Percentiles rank a stretch among this genome's conserved stretches.
Conservation (phyloP, 2,113 vertebrate species). For the Daboia siamensis region DNA sequence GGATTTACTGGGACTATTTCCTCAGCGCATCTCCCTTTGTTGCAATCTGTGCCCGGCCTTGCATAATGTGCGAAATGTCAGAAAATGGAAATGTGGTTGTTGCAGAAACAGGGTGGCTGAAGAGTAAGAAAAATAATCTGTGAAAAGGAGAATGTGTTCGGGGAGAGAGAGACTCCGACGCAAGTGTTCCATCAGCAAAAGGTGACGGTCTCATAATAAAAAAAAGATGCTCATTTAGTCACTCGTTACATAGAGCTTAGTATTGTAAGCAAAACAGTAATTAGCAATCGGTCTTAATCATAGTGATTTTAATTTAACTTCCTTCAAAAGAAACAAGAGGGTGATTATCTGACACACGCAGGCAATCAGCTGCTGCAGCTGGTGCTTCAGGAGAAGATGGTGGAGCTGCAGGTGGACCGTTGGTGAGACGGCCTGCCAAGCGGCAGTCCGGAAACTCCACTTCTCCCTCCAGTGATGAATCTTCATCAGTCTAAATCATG, state of each 20-base stretch:
- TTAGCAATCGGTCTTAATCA: slow-evolving; percentile 24
- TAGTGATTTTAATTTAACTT: slow-evolving; percentile 5
- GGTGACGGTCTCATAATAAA: slow-evolving; percentile 1
- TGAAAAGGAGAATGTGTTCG: neutral
- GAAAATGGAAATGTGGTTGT: neutral
- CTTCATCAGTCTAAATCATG: neutral
- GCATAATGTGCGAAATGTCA: neutral
- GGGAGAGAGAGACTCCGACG: neutral
- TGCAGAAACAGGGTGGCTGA: neutral
- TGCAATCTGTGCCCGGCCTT: neutral
- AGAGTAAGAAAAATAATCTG: neutral
- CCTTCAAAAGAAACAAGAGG: slow-evolving; percentile 24
- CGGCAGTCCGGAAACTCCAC: too few relatives aligned
- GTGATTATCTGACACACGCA: neutral
- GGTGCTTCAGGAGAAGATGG: neutral
- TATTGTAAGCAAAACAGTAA: slow-evolving; percentile 10
- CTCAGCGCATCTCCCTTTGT: neutral
- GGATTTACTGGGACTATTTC: neutral
- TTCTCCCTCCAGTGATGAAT: neutral
- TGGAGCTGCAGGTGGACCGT: neutral
- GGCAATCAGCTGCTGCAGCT: neutral
- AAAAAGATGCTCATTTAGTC: neutral
- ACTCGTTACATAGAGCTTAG: neutral
- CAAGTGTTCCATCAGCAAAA: neutral
- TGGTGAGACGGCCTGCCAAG: neutral